These are phyloP conservation scores for Lacerta bilineata DNA, from an alignment of 2,797 vertebrate genomes.

Conservation along the genomic window DNA sequence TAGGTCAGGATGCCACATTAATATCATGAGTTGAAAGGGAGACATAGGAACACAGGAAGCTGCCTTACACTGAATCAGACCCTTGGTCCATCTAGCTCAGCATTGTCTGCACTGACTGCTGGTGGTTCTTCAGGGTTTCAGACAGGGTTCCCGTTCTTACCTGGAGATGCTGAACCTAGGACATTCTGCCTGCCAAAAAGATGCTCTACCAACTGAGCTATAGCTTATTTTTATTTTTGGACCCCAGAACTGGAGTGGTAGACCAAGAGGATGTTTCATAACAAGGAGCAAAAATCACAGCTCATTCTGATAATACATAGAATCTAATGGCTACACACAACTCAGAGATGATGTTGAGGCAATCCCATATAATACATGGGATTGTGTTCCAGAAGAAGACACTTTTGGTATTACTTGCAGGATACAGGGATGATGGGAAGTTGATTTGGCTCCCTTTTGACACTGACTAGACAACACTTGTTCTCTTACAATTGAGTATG, in stretches of 20 bases:
- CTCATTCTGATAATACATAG: conserved; percentile 1
- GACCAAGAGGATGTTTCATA: neutral
- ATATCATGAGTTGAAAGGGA: neutral
- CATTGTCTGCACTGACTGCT: too few relatives aligned
- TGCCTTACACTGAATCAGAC: too few relatives aligned
- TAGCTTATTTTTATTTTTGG: too few relatives aligned
- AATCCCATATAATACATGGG: neutral
- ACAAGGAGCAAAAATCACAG: neutral
- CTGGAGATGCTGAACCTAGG: too few relatives aligned
- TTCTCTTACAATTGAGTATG: neutral
- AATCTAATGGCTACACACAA: neutral
- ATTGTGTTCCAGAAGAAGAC: neutral
- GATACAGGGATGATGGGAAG: neutral
- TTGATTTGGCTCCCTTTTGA: conserved; percentile 5
- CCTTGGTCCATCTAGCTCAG: too few relatives aligned
- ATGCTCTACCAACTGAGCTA: too few relatives aligned
- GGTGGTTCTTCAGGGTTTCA: too few relatives aligned
- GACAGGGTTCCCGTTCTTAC: too few relatives aligned
- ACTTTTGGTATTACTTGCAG: conserved; percentile 1
- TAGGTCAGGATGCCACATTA: neutral
- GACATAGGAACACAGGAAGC: neutral
- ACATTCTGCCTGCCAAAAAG: too few relatives aligned
- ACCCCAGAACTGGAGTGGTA: too few relatives aligned
- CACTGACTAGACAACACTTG: neutral
- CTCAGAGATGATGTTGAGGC: too few relatives aligned